Conservation (phyloP, 2,113 vertebrate species). For the Dolichallabes microphthalmus region DNA sequence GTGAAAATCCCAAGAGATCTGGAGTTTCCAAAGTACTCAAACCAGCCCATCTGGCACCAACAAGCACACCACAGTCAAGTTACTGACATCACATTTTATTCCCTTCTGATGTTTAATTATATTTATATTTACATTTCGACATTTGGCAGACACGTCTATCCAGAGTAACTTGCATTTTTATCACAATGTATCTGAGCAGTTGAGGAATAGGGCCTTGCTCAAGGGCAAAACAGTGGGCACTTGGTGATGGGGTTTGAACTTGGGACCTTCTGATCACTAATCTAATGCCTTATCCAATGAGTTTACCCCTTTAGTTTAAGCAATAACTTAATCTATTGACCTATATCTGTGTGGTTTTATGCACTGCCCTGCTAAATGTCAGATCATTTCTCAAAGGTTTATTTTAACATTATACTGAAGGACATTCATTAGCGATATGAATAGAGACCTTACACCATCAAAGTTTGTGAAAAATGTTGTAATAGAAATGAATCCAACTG, state of each 20-base stretch:
- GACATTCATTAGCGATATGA: background rate
- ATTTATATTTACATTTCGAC: too few relatives aligned
- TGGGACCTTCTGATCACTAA: too few relatives aligned
- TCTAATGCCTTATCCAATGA: too few relatives aligned
- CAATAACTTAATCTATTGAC: background rate
- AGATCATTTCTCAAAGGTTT: background rate
- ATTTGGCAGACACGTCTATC: too few relatives aligned
- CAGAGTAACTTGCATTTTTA: too few relatives aligned
- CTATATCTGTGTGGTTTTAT: background rate
- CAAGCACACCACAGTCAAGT: background rate
- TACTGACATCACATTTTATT: background rate
- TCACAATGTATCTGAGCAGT: too few relatives aligned
- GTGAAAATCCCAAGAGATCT: background rate
- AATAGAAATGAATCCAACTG: constrained; percentile 22
- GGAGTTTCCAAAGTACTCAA: background rate
- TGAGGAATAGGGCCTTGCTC: too few relatives aligned
- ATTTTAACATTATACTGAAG: background rate
- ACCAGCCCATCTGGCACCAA: background rate
- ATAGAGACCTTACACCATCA: background rate
- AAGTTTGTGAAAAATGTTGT: constrained; percentile 22
- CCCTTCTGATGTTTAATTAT: background rate
- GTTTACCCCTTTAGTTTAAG: background rate
- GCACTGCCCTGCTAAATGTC: too few relatives aligned
- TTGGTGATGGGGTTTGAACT: too few relatives aligned
- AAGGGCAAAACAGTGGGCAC: too few relatives aligned